Percentiles rank a stretch among this genome's conserved stretches.
Conservation (phyloP, 2,888 invertebrate species). For the Pimpla rufipes region DNA sequence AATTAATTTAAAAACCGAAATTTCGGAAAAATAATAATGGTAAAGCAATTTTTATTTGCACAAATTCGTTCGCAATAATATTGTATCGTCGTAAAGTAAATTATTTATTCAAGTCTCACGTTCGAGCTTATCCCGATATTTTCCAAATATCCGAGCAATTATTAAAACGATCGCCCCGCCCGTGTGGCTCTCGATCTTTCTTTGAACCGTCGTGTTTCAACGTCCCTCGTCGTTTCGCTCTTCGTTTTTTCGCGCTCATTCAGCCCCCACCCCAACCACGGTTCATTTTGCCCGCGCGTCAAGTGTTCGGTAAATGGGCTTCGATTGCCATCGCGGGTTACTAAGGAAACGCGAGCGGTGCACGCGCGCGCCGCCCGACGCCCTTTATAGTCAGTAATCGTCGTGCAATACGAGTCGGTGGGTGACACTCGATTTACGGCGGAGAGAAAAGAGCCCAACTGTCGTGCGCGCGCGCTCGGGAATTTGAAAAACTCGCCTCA, state of each 20-base stretch:
- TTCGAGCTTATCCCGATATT: too few species aligned
- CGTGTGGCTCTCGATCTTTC: neutral
- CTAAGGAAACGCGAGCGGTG: conserved; percentile 50
- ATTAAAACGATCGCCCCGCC: neutral
- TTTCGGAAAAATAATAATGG: too few species aligned
- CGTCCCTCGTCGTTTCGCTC: neutral
- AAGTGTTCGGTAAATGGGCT: conserved; percentile 76
- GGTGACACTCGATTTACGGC: conserved; percentile 71
- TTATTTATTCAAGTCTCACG: too few species aligned
- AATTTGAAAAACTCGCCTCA: conserved; percentile 41
- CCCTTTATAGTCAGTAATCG: conserved; percentile 69
- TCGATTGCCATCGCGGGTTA: conserved; percentile 77
- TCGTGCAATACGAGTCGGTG: conserved; percentile 67
- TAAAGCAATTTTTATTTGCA: too few species aligned
- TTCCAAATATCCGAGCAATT: neutral
- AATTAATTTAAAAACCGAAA: too few species aligned
- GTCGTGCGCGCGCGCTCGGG: conserved; percentile 4
- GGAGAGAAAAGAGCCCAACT: conserved; percentile 39
- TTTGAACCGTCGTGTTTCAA: conserved; percentile 7
- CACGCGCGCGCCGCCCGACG: conserved; percentile 39
- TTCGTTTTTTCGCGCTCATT: neutral
- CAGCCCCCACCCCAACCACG: too few species aligned
- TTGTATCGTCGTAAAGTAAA: too few species aligned
- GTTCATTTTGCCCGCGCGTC: conserved; percentile 53
- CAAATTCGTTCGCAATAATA: too few species aligned